Percentiles rank a stretch among this genome's conserved stretches.
Conservation (phyloP, 2,113 vertebrate genomes). For the Trematocara macrostoma region DNA sequence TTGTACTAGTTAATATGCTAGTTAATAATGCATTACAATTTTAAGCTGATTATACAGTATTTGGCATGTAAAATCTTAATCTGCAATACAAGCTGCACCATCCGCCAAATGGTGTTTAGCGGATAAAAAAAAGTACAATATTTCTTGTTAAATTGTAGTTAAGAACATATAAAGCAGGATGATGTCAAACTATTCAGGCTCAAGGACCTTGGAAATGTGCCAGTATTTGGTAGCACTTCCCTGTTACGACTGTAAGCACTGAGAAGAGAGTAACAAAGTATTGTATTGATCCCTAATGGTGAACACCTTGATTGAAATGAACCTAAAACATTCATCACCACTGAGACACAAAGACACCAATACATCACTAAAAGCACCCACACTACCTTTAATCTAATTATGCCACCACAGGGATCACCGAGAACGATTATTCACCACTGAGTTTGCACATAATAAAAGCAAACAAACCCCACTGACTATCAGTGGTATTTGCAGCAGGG, state of each 20-base stretch:
- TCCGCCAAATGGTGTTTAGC: neutral
- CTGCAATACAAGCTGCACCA: neutral
- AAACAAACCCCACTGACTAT: constrained; percentile 20
- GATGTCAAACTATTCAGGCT: neutral
- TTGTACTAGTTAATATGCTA: neutral
- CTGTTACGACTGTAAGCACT: neutral
- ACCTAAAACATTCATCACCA: neutral
- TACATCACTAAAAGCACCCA: neutral
- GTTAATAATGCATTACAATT: neutral
- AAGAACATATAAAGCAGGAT: neutral
- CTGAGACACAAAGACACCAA: neutral
- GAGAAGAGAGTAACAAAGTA: neutral
- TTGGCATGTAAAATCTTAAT: neutral
- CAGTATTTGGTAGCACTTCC: neutral
- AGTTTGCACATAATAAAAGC: constrained; percentile 25
- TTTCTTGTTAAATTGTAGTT: neutral
- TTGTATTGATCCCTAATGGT: neutral
- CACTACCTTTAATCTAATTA: constrained; percentile 4
- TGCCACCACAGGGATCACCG: neutral
- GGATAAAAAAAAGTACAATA: neutral
- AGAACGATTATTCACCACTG: constrained; percentile 1
- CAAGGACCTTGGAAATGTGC: neutral
- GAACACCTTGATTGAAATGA: neutral
- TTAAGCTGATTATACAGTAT: neutral
- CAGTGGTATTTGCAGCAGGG: neutral